These are phyloP conservation scores for Sceloporus undulatus DNA, from an alignment of 2,113 vertebrate species.

Conservation along the genomic window DNA sequence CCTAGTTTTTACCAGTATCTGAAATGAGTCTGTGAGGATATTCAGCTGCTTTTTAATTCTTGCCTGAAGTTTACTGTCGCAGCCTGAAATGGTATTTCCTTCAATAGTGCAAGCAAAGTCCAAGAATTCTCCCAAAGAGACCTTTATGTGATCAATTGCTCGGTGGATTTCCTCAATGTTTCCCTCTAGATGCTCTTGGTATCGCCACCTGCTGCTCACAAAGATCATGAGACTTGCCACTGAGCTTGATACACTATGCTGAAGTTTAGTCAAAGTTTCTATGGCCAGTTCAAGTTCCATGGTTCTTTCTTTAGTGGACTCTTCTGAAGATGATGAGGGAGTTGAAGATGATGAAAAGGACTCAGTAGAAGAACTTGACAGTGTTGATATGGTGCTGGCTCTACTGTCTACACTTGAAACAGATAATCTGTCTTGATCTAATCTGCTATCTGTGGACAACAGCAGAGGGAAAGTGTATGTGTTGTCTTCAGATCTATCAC, in stretches of 20 bases:
- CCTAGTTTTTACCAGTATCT: conserved; percentile 85
- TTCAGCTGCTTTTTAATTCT: conserved; percentile 88
- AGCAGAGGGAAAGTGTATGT: conserved; percentile 10
- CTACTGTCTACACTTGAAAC: conserved; percentile 75
- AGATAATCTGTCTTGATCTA: conserved; percentile 55
- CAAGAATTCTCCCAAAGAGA: conserved; percentile 83
- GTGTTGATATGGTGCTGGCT: conserved; percentile 81
- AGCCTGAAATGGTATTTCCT: conserved; percentile 77
- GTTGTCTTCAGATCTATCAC: neutral
- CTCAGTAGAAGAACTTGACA: conserved; percentile 75
- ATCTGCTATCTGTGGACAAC: conserved; percentile 28
- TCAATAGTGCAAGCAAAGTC: conserved; percentile 82
- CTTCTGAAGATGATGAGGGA: conserved; percentile 68
- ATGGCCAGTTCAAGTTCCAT: conserved; percentile 82
- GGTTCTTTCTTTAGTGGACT: conserved; percentile 76
- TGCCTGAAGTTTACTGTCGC: conserved; percentile 83
- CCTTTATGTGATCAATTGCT: conserved; percentile 79
- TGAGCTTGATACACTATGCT: conserved; percentile 81
- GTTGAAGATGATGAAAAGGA: conserved; percentile 66
- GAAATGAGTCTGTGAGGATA: conserved; percentile 84
- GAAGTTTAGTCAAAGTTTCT: conserved; percentile 80
- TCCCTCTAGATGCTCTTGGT: conserved; percentile 83
- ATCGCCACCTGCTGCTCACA: conserved; percentile 91
- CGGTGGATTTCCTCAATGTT: conserved; percentile 83
- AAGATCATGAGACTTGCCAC: conserved; percentile 88